Conservation (phyloP, 2,797 vertebrate genomes). For the Chloroceryle inda region DNA sequence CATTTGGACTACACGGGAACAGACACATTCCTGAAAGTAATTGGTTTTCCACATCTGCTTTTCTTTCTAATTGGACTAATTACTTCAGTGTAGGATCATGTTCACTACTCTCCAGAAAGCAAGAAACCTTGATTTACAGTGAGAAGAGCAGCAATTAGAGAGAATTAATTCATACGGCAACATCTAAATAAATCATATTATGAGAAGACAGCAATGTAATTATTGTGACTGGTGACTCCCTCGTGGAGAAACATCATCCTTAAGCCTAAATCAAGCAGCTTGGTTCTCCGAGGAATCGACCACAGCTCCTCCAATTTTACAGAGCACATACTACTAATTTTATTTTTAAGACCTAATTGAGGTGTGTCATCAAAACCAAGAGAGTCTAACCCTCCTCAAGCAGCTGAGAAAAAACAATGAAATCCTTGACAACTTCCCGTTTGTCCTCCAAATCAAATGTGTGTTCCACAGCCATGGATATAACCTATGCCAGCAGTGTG, state of each 20-base stretch:
- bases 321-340: slow-evolving; percentile 24
- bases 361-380: slow-evolving; percentile 60
- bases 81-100: slow-evolving; percentile 82
- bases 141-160: slow-evolving; percentile 84
- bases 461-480: background rate
- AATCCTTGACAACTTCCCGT: background rate
- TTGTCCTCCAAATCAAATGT: slow-evolving; percentile 23
- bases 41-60: slow-evolving; percentile 87
- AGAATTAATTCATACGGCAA: slow-evolving; percentile 85
- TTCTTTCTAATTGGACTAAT: slow-evolving; percentile 86
- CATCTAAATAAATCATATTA: slow-evolving; percentile 87
- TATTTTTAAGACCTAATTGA: slow-evolving; percentile 68
- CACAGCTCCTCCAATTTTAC: slow-evolving; percentile 9
- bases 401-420: background rate
- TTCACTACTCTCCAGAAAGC: slow-evolving; percentile 80
- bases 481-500: background rate
- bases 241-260: slow-evolving; percentile 75
- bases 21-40: slow-evolving; percentile 82
- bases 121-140: slow-evolving; percentile 84
- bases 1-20: slow-evolving; percentile 71
- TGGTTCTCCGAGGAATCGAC: slow-evolving; percentile 26
- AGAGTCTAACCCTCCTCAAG: slow-evolving; percentile 47
- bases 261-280: slow-evolving; percentile 63
- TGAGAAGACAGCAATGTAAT: slow-evolving; percentile 83
- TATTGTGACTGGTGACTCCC: slow-evolving; percentile 85